Conservation (phyloP, 2,888 invertebrate species). For the Orgyia antiqua region DNA sequence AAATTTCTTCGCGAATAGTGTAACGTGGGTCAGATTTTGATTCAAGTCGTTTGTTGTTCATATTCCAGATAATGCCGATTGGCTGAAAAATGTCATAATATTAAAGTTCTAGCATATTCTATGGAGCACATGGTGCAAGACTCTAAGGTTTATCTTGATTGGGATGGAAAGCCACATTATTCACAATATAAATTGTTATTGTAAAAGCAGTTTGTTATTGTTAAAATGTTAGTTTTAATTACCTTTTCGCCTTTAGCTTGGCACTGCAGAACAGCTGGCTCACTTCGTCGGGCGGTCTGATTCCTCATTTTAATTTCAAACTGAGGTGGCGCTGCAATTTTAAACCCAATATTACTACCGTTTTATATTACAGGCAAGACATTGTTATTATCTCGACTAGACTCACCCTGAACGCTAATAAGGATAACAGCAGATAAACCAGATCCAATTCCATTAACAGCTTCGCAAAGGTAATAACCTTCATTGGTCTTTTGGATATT, state of each 20-base stretch:
- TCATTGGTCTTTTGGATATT: constrained; percentile 96
- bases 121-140: too few relatives aligned
- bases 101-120: too few relatives aligned
- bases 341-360: neutral
- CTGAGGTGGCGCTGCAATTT: constrained; percentile 88
- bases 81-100: constrained; percentile 79
- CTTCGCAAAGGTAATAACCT: constrained; percentile 97
- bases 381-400: neutral
- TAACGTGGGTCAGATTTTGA: constrained; percentile 92
- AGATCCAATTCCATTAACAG: constrained; percentile 96
- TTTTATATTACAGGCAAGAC: neutral
- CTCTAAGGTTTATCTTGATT: too few relatives aligned
- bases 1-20: constrained; percentile 91
- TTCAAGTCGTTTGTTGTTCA: constrained; percentile 94
- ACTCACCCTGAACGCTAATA: constrained; percentile 93
- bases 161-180: too few relatives aligned
- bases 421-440: constrained; percentile 96
- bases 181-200: too few relatives aligned
- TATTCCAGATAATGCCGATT: constrained; percentile 96
- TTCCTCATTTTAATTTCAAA: constrained; percentile 95
- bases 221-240: too few relatives aligned
- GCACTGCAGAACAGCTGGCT: constrained; percentile 93
- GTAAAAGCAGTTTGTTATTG: too few relatives aligned
- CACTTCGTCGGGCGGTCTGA: constrained; percentile 93
- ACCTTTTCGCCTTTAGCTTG: constrained; percentile 94